phyloP scores from a whole-genome alignment of 2,797 vertebrate species.

The Cottoperca gobio region DNA sequence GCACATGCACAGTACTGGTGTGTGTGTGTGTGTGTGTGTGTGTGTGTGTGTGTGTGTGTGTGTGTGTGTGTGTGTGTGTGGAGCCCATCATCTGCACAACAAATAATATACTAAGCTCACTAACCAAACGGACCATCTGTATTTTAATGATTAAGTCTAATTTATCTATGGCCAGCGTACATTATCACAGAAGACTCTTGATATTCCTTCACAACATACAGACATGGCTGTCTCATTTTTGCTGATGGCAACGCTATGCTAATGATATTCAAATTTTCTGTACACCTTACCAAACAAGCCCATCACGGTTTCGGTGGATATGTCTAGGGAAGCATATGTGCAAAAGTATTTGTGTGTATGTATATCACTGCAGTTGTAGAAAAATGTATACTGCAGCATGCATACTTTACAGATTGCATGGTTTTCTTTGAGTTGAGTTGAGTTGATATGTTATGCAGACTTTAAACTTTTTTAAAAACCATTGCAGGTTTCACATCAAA shows the following conservation, averaged over 20 bases:
- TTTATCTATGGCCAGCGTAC: constrained; percentile 62
- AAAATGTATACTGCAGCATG: constrained; percentile 31
- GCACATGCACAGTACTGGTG: constrained; percentile 19
- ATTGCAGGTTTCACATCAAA: constrained; percentile 21
- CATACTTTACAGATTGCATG: constrained; percentile 30
- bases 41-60: not conserved
- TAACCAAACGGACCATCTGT: constrained; percentile 63
- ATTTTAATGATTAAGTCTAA: constrained; percentile 76
- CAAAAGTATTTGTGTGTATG: constrained; percentile 46
- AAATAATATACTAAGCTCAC: constrained; percentile 60
- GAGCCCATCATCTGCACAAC: constrained; percentile 35
- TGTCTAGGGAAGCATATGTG: constrained; percentile 41
- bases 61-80: too few relatives aligned
- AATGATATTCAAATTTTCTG: constrained; percentile 69
- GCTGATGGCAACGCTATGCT: constrained; percentile 78
- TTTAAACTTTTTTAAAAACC: constrained; percentile 35
- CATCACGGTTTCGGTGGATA: constrained; percentile 54
- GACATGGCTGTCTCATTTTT: constrained; percentile 61
- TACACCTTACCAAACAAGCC: constrained; percentile 66
- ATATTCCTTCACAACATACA: constrained; percentile 54
- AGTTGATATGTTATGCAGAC: constrained; percentile 25
- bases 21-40: constrained; percentile 34
- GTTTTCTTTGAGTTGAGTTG: constrained; percentile 34
- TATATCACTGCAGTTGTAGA: constrained; percentile 34
- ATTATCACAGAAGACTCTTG: constrained; percentile 59